phyloP scores from a whole-genome alignment of 1,140 invertebrate genomes.

The Subanguina moxae region DNA sequence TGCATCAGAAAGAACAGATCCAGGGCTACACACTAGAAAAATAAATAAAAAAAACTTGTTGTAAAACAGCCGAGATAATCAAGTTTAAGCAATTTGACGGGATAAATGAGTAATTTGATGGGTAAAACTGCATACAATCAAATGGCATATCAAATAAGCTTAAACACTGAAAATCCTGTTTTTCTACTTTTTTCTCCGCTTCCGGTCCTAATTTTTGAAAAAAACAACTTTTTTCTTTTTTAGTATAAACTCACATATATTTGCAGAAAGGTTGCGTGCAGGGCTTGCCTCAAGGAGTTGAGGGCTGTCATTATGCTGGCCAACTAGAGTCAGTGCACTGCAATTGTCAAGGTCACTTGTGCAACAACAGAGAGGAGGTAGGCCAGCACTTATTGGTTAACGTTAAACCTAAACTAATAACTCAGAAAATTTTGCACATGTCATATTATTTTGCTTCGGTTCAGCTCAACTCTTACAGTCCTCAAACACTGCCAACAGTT shows the following conservation, averaged over 20 bases:
- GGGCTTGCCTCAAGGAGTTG: conserved; percentile 45
- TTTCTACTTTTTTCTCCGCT: no score
- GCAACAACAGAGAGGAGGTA: conserved; percentile 51
- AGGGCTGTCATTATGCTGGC: conserved; percentile 57
- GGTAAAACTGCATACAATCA: conserved; percentile 13
- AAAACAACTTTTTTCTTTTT: no score
- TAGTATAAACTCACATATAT: not conserved
- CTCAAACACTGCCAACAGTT: conserved; percentile 45
- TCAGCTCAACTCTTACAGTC: conserved; percentile 53
- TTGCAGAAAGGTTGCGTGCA: conserved; percentile 58
- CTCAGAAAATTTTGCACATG: no score
- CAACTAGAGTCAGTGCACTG: conserved; percentile 57
- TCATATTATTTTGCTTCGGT: conserved; percentile 15
- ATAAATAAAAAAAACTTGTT: no score
- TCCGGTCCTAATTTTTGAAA: no score
- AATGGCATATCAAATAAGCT: conserved; percentile 12
- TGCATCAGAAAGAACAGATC: no score
- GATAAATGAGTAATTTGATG: no score
- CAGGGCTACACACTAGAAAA: no score
- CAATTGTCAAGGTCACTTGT: conserved; percentile 52
- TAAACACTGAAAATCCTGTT: no score
- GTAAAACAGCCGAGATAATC: no score
- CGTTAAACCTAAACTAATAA: no score
- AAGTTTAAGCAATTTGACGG: no score
- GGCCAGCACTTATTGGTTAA: conserved; percentile 5